Conservation (phyloP, 2,113 vertebrate genomes). For the Saimiri boliviensis region DNA sequence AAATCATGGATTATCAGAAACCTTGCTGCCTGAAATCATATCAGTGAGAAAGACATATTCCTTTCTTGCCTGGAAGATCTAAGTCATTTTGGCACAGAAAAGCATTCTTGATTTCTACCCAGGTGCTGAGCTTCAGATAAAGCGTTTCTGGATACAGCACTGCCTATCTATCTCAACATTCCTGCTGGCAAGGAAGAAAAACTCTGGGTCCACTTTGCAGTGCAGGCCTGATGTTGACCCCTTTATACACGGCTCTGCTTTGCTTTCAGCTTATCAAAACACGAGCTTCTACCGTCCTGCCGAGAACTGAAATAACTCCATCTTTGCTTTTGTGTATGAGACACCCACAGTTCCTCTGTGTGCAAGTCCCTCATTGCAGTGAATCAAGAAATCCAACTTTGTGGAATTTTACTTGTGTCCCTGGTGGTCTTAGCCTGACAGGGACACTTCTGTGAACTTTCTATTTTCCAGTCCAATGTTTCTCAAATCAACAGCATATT, state of each 20-base stretch:
- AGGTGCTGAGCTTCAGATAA: neutral
- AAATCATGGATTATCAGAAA: neutral
- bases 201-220: neutral
- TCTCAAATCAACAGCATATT: neutral
- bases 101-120: neutral
- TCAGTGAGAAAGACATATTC: neutral
- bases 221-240: neutral
- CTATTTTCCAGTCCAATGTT: neutral
- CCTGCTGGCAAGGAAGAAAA: neutral
- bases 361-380: neutral
- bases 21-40: neutral
- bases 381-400: neutral
- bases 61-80: neutral
- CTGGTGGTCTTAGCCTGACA: neutral
- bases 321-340: neutral
- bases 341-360: neutral
- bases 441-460: neutral
- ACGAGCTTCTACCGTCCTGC: neutral
- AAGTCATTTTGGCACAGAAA: constrained; percentile 21
- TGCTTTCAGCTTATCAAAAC: neutral
- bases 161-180: neutral
- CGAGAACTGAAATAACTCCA: neutral
- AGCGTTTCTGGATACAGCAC: neutral
- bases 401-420: neutral
- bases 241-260: neutral